phyloP scores from a whole-genome alignment of 1,140 invertebrate species.

The Augochlora pura region DNA sequence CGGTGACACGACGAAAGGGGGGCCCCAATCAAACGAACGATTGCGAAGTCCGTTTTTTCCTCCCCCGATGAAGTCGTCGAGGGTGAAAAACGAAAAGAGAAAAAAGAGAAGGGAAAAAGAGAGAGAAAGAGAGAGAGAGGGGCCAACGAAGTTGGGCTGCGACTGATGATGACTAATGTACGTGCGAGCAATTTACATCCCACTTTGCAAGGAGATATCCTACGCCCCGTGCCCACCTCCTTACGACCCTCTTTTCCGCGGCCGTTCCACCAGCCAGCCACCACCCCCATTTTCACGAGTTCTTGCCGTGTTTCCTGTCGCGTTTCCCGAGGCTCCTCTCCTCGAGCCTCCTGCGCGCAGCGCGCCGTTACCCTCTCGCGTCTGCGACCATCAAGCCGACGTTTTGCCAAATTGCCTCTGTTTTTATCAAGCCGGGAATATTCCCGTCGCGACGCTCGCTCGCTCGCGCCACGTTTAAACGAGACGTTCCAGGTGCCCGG shows the following conservation, averaged over 20 bases:
- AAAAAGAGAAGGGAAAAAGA: not conserved
- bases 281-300: conserved; percentile 20
- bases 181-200: conserved; percentile 69
- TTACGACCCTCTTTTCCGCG: conserved; percentile 36
- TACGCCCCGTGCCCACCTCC: conserved; percentile 29
- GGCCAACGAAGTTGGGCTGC: conserved; percentile 57
- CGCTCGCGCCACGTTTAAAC: not conserved
- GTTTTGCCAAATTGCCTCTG: conserved; percentile 72
- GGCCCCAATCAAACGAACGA: not conserved
- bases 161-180: conserved; percentile 72
- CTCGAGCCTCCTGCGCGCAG: too few relatives aligned
- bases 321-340: conserved; percentile 24
- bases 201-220: conserved; percentile 63
- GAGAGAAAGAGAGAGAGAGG: not conserved
- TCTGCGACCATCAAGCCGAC: conserved; percentile 62
- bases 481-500: not conserved
- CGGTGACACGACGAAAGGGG: conserved; percentile 5
- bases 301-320: conserved; percentile 50
- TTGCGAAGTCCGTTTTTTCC: too few relatives aligned
- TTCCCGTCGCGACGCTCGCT: conserved; percentile 20
- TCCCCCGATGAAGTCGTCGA: not conserved
- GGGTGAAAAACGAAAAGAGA: conserved; percentile 6
- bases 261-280: not conserved
- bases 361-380: conserved; percentile 47
- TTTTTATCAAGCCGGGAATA: conserved; percentile 64